phyloP scores from a whole-genome alignment of 1,140 invertebrate genomes.

The Ceratitis capitata region DNA sequence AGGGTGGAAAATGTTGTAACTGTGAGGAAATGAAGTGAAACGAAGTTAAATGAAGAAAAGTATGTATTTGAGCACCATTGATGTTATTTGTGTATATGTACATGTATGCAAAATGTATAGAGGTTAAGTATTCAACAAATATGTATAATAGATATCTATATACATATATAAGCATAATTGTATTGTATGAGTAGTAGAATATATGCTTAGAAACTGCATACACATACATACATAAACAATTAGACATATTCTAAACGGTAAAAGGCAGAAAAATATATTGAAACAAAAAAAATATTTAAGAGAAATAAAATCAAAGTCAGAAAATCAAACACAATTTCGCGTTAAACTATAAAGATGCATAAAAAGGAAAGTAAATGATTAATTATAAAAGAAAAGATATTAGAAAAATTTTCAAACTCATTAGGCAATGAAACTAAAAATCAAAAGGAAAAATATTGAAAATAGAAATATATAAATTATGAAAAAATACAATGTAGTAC shows the following conservation, averaged over 20 bases:
- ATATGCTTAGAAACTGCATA: not conserved
- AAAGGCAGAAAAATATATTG: not conserved
- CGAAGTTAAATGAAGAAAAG: not conserved
- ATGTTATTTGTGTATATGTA: slow-evolving; percentile 20
- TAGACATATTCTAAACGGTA: not conserved
- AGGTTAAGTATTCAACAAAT: not conserved
- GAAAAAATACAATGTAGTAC: not conserved
- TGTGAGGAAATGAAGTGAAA: not conserved
- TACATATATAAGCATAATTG: too few species aligned
- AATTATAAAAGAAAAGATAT: not conserved
- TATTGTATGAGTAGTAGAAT: slow-evolving; percentile 7
- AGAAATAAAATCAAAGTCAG: not conserved
- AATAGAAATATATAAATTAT: not conserved
- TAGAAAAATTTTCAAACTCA: not conserved
- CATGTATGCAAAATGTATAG: slow-evolving; percentile 19
- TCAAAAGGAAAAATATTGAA: not conserved
- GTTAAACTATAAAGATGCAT: not conserved
- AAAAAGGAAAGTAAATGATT: too few species aligned
- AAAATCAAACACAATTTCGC: not conserved
- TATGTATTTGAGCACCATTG: not conserved
- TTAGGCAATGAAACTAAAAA: not conserved
- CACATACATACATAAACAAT: slow-evolving; percentile 1
- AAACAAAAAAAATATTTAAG: not conserved
- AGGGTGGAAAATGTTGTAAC: not conserved
- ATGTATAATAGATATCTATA: too few species aligned